A percentile compares a stretch with the other conserved stretches of the same genome.
These are phyloP conservation scores for Rostratula benghalensis DNA, from an alignment of 2,113 vertebrate species.

Conservation along the genomic window DNA sequence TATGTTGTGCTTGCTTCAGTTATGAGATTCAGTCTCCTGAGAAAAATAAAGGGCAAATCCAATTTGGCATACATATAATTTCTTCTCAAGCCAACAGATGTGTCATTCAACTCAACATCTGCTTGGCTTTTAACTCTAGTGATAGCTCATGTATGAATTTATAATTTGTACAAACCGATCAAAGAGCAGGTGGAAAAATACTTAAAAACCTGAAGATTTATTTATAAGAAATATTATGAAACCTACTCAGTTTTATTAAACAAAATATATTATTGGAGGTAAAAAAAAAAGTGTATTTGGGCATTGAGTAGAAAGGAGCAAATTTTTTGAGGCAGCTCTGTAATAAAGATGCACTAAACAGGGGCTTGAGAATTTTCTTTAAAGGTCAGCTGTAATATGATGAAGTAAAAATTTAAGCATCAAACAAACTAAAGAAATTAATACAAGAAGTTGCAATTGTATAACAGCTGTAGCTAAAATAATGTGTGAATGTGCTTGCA, in stretches of 20 bases:
- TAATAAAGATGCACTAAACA: background rate
- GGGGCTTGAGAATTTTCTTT: background rate
- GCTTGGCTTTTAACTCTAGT: slow-evolving; percentile 38
- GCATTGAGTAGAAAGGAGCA: background rate
- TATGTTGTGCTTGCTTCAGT: background rate
- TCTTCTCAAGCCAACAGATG: slow-evolving; percentile 62
- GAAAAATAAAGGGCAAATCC: slow-evolving; percentile 47
- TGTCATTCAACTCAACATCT: slow-evolving; percentile 68
- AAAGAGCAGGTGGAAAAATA: slow-evolving; percentile 14
- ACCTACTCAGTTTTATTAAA: background rate
- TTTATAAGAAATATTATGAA: background rate
- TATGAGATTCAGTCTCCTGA: slow-evolving; percentile 25
- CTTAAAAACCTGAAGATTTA: background rate
- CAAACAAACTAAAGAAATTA: background rate
- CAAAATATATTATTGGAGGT: background rate
- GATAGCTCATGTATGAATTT: slow-evolving; percentile 22
- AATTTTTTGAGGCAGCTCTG: background rate
- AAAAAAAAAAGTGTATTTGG: background rate
- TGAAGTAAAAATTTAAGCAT: background rate
- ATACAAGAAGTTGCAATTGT: background rate
- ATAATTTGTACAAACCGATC: slow-evolving; percentile 38
- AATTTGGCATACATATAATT: slow-evolving; percentile 46
- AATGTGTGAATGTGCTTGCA: background rate
- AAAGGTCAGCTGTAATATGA: background rate
- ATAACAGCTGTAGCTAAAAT: background rate